Evolutionary conservation across 1,140 invertebrate species (phyloP), one percentile per base, ranked within the genome.

Genomic region (Bradynema listronoti): DNA sequence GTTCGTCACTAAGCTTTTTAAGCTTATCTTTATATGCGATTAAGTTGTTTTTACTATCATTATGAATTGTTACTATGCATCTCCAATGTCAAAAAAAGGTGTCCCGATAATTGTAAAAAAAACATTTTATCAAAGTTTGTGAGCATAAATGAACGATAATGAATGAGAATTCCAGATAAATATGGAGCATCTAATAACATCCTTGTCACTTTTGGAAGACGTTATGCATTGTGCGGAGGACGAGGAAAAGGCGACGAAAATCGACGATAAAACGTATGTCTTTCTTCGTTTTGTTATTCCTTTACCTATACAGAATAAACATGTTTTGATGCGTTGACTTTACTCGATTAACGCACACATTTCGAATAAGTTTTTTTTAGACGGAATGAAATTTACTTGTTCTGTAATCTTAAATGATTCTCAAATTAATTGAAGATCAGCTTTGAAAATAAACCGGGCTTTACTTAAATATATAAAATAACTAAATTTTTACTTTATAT

Each of bases 221-320:
- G 29, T 50, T 9, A 50, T 50, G 9, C 47, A 29, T 25, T 50
- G 47, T 50, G 47, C 34, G 16, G 47, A 50, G 19, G 47, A 50
- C 5, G 47, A 50, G 16, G 47, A 50, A 24, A n/a, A n/a, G n/a
- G 29, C 19, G 5, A 32, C 29, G 9, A 30, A 30, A 25, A 2
- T 50, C 5, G 19, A 24, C 47, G 47, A 50, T 9, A 50, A 29
- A 19, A 27, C 16, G 47, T 50, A 50, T 9, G 16, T 50, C 34
- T 4, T 50, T 50, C 34, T 4, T 9, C 7, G 11, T 3, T 5
- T 50, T 24, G 47, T 29, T n/a, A 5, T 50, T 25, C 3, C 19
- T 27, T 22, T 9, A 9, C 29, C 34, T 50, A 22, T 5, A 24
- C 47, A n/a, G 5, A 3, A 3, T 50, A 19, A 4, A 19, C 4